Percentiles rank a stretch among this genome's conserved stretches.
Evolutionary conservation across 2,888 invertebrate genomes (phyloP).

Genomic region (Meganola albula): DNA sequence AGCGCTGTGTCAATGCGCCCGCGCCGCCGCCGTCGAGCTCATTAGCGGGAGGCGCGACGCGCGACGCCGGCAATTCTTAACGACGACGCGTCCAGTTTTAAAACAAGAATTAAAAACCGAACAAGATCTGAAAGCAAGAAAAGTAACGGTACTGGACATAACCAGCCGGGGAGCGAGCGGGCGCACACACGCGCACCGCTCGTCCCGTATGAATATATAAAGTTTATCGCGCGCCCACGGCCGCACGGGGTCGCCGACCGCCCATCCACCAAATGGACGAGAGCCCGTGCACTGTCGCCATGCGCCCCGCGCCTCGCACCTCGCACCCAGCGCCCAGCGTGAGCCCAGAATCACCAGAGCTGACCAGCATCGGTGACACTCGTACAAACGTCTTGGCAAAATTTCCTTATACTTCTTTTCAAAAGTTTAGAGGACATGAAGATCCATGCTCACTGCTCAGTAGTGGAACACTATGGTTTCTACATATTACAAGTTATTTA

Average conservation of each 20-base stretch:
- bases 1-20: constrained; percentile 25
- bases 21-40: no score
- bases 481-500: no score
- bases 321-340: constrained; percentile 1
- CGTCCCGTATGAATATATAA: constrained; percentile 31
- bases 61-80: constrained; percentile 24
- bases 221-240: constrained; percentile 29
- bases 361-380: constrained; percentile 1
- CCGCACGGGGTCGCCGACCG: constrained; percentile 30
- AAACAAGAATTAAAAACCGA: constrained; percentile 45
- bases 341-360: neutral
- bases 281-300: constrained; percentile 21
- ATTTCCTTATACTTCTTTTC: no score
- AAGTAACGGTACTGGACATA: constrained; percentile 46
- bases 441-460: no score
- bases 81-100: constrained; percentile 27
- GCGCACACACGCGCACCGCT: constrained; percentile 11
- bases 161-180: constrained; percentile 33
- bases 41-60: constrained; percentile 24
- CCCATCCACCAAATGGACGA: constrained; percentile 35
- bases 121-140: constrained; percentile 53
- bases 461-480: no score
- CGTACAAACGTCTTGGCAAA: no score
- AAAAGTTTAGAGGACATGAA: no score
- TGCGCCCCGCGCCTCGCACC: constrained; percentile 6